Conservation (phyloP, 2,797 vertebrate genomes). For the Lindbergichthys nudifrons region DNA sequence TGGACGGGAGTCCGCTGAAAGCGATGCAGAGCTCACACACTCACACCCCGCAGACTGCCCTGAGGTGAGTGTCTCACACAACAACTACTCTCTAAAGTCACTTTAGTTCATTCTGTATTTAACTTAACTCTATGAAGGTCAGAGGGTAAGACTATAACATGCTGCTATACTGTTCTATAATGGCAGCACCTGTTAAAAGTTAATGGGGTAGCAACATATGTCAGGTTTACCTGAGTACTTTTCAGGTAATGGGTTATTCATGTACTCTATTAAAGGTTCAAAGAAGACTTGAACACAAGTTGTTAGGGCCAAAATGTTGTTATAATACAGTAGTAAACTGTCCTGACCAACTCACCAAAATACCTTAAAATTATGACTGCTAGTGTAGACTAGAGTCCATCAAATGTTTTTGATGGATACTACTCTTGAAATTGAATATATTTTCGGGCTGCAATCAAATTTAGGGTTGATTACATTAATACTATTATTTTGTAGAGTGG, state of each 20-base stretch:
- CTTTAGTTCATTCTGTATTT: background rate
- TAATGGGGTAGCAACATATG: background rate
- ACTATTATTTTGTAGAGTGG: too few relatives aligned
- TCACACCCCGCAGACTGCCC: constrained; percentile 71
- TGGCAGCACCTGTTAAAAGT: background rate
- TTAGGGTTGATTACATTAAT: too few relatives aligned
- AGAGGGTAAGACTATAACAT: background rate
- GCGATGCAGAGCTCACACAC: constrained; percentile 84
- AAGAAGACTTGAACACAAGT: too few relatives aligned
- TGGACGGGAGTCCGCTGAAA: constrained; percentile 82
- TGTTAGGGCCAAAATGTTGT: background rate
- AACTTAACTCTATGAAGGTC: background rate
- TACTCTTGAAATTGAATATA: background rate
- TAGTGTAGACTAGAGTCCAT: too few relatives aligned
- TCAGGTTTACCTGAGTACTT: background rate
- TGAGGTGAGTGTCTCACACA: constrained; percentile 77
- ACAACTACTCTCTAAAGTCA: background rate
- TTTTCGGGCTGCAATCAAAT: background rate
- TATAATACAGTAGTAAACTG: background rate
- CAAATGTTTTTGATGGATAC: background rate
- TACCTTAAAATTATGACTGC: too few relatives aligned
- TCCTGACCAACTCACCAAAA: background rate
- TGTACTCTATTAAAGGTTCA: background rate
- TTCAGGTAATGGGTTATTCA: constrained; percentile 5
- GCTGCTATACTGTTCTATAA: background rate